Evolutionary conservation across 2,888 invertebrate species (phyloP), one percentile per base, ranked within the genome.

Genomic region (Alentia gelatinosa): DNA sequence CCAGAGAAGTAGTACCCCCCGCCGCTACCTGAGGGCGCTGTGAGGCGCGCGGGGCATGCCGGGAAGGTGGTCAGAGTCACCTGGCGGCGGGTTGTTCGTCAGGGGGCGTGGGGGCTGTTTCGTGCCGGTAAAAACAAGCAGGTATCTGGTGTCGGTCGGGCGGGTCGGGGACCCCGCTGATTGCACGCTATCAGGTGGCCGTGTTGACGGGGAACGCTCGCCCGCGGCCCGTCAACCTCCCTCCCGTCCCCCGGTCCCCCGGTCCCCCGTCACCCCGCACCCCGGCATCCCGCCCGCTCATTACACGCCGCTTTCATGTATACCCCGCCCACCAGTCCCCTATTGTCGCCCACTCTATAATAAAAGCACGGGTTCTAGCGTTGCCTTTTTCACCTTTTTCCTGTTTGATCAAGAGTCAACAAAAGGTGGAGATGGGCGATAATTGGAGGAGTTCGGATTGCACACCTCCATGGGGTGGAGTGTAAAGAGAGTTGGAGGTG

Each of bases 381-480:
- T 68, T 68, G 68, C 68, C 26, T 30, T 68, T 68, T 68, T 68
- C 26, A 30, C 30, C n/a, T 3, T 47, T 47, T n/a, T 19, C 30
- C 30, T 68, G n/a, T 68, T 68, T 68, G 68, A 68, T 68, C 68
- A 30, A 30, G 1, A 30, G 79, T 15, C 39, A 39, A 79, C 39
- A 79, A 79, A 74, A 74, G 74, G 33, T 26, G 26, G 74, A 26
- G 30, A 33, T 79, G 79, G 79, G 79, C 39, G 79, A 79, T 79
- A 79, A 79, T 79, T 79, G 79, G 1, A 39, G 79, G 30, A 37
- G 35, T 79, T 79, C 39, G 79, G 39, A 79, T 39, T 79, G 35
- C 37, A 79, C 79, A 37, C 79, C 79, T 37, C 4, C 5, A n/a
- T n/a, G n/a, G n/a, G n/a, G n/a, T n/a, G n/a, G n/a, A n/a, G n/a